A percentile compares a stretch with the other conserved stretches of the same genome.
Evolutionary conservation across 2,888 invertebrate genomes (phyloP).

Genomic region (Nemotelus pantherinus): DNA sequence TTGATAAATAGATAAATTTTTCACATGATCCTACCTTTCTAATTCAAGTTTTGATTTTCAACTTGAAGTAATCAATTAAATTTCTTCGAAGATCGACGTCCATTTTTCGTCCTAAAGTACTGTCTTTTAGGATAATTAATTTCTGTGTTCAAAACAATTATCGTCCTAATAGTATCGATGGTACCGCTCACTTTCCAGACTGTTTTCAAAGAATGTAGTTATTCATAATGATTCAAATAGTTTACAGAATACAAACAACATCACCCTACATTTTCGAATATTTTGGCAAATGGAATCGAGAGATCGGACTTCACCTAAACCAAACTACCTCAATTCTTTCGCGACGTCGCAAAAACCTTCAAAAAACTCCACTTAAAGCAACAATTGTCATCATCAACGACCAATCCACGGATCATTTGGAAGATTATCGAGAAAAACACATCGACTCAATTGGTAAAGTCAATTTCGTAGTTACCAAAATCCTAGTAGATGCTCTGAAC

Average conservation of each 20-base stretch:
- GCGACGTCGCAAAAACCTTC: slow-evolving; percentile 56
- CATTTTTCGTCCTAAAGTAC: too few relatives aligned
- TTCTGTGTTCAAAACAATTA: too few relatives aligned
- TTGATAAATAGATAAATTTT: too few relatives aligned
- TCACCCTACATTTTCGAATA: slow-evolving; percentile 26
- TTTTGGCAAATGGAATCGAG: slow-evolving; percentile 37
- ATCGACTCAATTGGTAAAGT: slow-evolving; percentile 73
- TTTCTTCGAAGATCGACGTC: too few relatives aligned
- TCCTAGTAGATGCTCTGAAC: slow-evolving; percentile 69
- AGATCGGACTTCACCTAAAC: slow-evolving; percentile 23
- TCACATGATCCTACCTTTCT: too few relatives aligned
- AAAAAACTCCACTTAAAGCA: slow-evolving; percentile 55
- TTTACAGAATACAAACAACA: slow-evolving; percentile 40
- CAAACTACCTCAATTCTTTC: slow-evolving; percentile 44
- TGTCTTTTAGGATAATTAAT: too few relatives aligned
- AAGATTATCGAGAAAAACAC: slow-evolving; percentile 64
- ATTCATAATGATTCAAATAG: slow-evolving; percentile 2
- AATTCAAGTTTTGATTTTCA: too few relatives aligned
- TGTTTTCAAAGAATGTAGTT: too few relatives aligned
- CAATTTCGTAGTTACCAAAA: slow-evolving; percentile 69
- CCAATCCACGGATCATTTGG: slow-evolving; percentile 63
- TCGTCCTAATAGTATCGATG: too few relatives aligned
- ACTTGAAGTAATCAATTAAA: too few relatives aligned
- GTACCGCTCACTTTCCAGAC: too few relatives aligned
- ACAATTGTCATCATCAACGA: slow-evolving; percentile 61